Evolutionary conservation across 2,888 invertebrate species (phyloP).

Genomic region (Epicampocera succincta): DNA sequence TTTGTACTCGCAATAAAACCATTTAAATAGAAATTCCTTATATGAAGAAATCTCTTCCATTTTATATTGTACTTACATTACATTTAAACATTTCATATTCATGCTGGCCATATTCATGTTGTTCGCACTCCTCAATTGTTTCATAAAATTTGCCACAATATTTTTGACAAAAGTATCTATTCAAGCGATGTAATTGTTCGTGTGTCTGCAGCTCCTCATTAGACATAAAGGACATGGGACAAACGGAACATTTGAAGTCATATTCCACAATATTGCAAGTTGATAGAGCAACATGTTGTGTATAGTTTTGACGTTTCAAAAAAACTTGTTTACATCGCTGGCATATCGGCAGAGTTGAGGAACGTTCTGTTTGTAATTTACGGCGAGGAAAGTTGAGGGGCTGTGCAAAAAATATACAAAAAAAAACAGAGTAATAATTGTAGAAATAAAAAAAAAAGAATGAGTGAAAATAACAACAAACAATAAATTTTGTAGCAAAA

Average conservation of each 20-base stretch:
- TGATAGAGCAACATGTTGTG: constrained; percentile 77
- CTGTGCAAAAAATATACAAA: constrained; percentile 70
- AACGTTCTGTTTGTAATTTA: constrained; percentile 77
- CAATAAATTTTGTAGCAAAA: constrained; percentile 58
- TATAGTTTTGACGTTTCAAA: constrained; percentile 77
- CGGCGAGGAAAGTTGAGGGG: constrained; percentile 76
- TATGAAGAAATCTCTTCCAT: neutral
- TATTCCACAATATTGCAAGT: constrained; percentile 78
- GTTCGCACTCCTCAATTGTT: constrained; percentile 77
- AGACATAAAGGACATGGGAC: constrained; percentile 79
- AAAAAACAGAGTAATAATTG: constrained; percentile 11
- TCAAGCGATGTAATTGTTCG: constrained; percentile 75
- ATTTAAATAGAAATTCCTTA: too few species aligned
- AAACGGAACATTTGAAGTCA: constrained; percentile 77
- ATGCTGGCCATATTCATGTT: constrained; percentile 78
- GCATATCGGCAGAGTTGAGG: constrained; percentile 77
- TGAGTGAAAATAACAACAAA: constrained; percentile 50
- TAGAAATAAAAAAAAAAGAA: constrained; percentile 29
- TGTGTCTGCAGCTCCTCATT: constrained; percentile 76
- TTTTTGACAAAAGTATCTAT: constrained; percentile 78
- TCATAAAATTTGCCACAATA: constrained; percentile 78
- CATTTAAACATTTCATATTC: constrained; percentile 77
- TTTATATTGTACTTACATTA: constrained; percentile 74
- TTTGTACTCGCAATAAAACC: too few species aligned
- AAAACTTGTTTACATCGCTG: constrained; percentile 80